These are phyloP conservation scores for Drosophila nannoptera DNA, from an alignment of 1,140 invertebrate genomes.

Conservation along the genomic window DNA sequence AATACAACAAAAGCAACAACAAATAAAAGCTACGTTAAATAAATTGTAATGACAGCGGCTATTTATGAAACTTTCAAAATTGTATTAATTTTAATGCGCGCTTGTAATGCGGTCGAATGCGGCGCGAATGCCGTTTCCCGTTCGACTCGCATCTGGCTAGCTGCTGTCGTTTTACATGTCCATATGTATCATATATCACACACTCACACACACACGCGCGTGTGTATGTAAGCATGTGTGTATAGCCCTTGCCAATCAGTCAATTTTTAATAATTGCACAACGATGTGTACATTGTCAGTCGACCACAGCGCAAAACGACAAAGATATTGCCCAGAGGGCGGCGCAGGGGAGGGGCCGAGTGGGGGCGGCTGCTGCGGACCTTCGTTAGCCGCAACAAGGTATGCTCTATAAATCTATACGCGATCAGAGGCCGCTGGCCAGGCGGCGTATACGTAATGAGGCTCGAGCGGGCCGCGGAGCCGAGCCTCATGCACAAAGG, in stretches of 20 bases:
- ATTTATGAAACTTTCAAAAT: slow-evolving; percentile 59
- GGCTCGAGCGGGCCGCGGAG: too few relatives aligned
- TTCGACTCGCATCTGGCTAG: slow-evolving; percentile 63
- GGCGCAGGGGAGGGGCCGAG: too few relatives aligned
- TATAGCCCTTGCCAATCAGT: slow-evolving; percentile 42
- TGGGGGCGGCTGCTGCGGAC: too few relatives aligned
- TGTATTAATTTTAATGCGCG: slow-evolving; percentile 66
- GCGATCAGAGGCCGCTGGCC: too few relatives aligned
- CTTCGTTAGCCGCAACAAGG: too few relatives aligned
- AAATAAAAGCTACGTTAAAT: slow-evolving; percentile 23
- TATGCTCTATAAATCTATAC: too few relatives aligned
- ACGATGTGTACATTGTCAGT: slow-evolving; percentile 46
- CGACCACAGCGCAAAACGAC: slow-evolving; percentile 35
- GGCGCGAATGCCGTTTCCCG: slow-evolving; percentile 48
- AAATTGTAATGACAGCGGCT: slow-evolving; percentile 46
- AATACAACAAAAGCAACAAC: slow-evolving; percentile 19
- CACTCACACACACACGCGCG: too few relatives aligned
- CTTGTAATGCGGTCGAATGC: slow-evolving; percentile 42
- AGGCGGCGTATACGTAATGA: too few relatives aligned
- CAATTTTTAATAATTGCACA: slow-evolving; percentile 54
- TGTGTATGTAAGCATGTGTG: slow-evolving; percentile 30
- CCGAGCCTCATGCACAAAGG: too few relatives aligned
- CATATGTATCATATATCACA: slow-evolving; percentile 13
- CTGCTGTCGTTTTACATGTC: slow-evolving; percentile 23
- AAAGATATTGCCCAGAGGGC: not conserved